A percentile compares a stretch with the other conserved stretches of the same genome.
Conservation (phyloP, 1,140 invertebrate genomes). For the Bombus haemorrhoidalis region DNA sequence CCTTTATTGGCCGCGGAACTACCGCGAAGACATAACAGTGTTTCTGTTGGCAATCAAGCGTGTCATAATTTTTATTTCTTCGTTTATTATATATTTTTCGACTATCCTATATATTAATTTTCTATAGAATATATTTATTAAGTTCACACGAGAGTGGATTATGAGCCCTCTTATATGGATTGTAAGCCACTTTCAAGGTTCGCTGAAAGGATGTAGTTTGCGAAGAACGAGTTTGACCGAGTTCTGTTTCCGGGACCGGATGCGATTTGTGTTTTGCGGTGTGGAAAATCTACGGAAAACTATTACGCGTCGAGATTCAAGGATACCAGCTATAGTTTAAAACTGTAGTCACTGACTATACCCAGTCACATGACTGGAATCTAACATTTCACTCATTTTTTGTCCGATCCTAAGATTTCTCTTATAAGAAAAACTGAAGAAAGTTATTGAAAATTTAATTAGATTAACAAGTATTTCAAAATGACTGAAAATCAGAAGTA, state of each 20-base stretch:
- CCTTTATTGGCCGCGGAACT: constrained; percentile 19
- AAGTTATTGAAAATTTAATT: background rate
- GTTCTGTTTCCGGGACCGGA: constrained; percentile 26
- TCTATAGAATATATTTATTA: background rate
- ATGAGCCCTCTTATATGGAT: background rate
- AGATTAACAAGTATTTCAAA: background rate
- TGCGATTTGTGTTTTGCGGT: constrained; percentile 6
- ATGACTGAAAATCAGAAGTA: background rate
- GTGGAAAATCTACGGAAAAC: constrained; percentile 55
- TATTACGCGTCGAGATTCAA: constrained; percentile 44
- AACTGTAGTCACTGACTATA: background rate
- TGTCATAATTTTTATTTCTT: background rate
- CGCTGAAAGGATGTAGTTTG: constrained; percentile 20
- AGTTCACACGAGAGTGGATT: background rate
- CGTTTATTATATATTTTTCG: background rate
- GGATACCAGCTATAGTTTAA: background rate
- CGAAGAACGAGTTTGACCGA: constrained; percentile 40
- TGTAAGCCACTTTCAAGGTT: background rate
- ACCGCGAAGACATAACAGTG: constrained; percentile 58
- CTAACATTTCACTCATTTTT: background rate
- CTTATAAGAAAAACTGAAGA: no score
- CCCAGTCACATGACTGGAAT: background rate
- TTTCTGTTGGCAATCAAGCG: constrained; percentile 42
- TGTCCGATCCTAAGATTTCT: background rate
- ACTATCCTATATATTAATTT: no score